phyloP scores from a whole-genome alignment of 2,888 invertebrate species.

The Brachycybe producta region DNA sequence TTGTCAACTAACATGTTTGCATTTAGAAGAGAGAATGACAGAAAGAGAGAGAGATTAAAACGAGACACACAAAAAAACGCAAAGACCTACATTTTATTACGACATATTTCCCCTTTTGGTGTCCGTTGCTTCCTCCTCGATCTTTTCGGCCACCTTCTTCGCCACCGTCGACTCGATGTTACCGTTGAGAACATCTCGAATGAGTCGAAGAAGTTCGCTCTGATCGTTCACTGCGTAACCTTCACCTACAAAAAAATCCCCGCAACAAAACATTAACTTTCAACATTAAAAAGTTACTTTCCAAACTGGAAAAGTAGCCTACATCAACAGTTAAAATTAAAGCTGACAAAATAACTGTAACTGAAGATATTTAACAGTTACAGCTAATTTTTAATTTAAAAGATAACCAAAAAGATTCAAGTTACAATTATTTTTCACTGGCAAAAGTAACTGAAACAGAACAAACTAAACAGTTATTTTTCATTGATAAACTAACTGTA shows the following conservation, averaged over 20 bases:
- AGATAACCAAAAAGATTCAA: neutral
- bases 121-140: constrained; percentile 13
- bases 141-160: constrained; percentile 12
- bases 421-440: too few relatives aligned
- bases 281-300: too few relatives aligned
- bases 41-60: too few relatives aligned
- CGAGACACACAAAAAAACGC: too few relatives aligned
- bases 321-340: too few relatives aligned
- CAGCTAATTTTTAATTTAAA: neutral
- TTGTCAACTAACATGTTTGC: too few relatives aligned
- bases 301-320: too few relatives aligned
- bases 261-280: neutral
- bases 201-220: constrained; percentile 1
- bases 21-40: too few relatives aligned
- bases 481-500: too few relatives aligned
- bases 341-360: too few relatives aligned
- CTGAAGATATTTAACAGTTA: neutral
- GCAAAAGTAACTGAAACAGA: too few relatives aligned
- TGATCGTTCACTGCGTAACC: constrained; percentile 5
- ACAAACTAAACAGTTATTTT: too few relatives aligned
- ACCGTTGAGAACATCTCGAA: constrained; percentile 9
- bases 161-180: neutral
- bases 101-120: constrained; percentile 14
- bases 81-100: neutral
- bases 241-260: constrained; percentile 11